Evolutionary conservation across 1,140 invertebrate species (phyloP), one percentile per base, ranked within the genome.

Genomic region (Bombus pascuorum): DNA sequence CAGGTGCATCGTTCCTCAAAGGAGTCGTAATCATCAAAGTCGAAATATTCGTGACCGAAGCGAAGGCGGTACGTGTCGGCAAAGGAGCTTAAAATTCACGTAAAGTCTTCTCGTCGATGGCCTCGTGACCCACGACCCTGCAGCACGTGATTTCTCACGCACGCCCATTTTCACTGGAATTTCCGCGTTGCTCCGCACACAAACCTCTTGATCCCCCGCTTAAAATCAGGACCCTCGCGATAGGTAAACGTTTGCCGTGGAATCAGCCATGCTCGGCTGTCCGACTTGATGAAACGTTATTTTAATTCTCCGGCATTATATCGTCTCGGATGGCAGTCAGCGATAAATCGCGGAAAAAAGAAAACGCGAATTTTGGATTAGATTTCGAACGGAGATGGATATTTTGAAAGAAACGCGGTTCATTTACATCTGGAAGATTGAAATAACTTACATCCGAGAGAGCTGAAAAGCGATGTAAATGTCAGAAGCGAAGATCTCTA

Each of bases 41-140:
- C 2, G 25, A 42, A 70, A 42, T 75, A 75, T 74, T 44, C 22
- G 12, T n/a, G 25, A 83, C 34, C 62, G 47, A 34, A 59, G 25
- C 62, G 68, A 68, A 71, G 15, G 39, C 68, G 65, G 47, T 53
- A 77, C 86, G 86, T 84, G 87, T 84, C 81, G 76, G 81, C 88
- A 72, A 75, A 25, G 62, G 32, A 22, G 44, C 22, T 81, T 86
- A 86, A 81, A 83, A 70, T 74, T 83, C 88, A 87, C 86, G 89
- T 87, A 90, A 90, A 75, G 70, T 86, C 72, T 87, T 90, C 80
- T 85, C 65, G 76, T 32, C 77, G 53, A 22, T 86, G 82, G 76
- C 88, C 86, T 62, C 76, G 82, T 90, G 85, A 91, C 88, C 89
- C 37, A 62, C 83, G 87, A 87, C 84, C 57, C 62, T 66, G 70